Conservation (phyloP, 2,888 invertebrate genomes). For the Agonopterix heracliana region DNA sequence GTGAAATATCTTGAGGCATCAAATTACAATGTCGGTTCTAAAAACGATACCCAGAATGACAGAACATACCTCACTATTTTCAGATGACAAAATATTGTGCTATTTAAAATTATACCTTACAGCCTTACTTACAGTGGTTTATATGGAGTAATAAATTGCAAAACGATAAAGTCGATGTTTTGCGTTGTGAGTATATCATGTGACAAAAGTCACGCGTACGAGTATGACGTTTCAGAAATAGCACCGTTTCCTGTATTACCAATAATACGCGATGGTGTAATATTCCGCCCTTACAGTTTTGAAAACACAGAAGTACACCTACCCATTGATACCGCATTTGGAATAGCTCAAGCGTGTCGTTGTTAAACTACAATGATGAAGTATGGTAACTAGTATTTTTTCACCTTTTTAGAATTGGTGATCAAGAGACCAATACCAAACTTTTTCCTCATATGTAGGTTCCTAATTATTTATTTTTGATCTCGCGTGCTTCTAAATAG, state of each 20-base stretch:
- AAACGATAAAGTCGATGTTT: constrained; percentile 5
- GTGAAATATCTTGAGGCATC: constrained; percentile 21
- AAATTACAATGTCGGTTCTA: constrained; percentile 25
- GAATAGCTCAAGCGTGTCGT: too few species aligned
- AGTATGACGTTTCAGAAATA: constrained; percentile 22
- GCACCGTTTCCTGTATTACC: constrained; percentile 17
- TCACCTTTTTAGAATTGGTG: too few species aligned
- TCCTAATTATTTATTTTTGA: too few species aligned
- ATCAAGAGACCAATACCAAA: too few species aligned
- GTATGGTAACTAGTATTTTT: too few species aligned
- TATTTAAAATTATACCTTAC: constrained; percentile 9
- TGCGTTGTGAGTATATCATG: constrained; percentile 17
- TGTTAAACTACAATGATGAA: too few species aligned
- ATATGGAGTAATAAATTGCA: background rate
- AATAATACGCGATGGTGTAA: background rate
- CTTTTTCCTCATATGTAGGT: too few species aligned
- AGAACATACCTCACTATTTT: constrained; percentile 10
- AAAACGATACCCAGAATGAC: constrained; percentile 20
- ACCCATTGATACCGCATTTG: too few species aligned
- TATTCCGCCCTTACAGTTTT: background rate
- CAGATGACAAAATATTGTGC: constrained; percentile 8
- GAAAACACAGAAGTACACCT: too few species aligned
- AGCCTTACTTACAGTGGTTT: constrained; percentile 4
- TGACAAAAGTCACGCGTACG: constrained; percentile 23
- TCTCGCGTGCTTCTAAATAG: too few species aligned